Conservation (phyloP, 2,797 vertebrate species). For the Melanotaenia maccullochi region DNA sequence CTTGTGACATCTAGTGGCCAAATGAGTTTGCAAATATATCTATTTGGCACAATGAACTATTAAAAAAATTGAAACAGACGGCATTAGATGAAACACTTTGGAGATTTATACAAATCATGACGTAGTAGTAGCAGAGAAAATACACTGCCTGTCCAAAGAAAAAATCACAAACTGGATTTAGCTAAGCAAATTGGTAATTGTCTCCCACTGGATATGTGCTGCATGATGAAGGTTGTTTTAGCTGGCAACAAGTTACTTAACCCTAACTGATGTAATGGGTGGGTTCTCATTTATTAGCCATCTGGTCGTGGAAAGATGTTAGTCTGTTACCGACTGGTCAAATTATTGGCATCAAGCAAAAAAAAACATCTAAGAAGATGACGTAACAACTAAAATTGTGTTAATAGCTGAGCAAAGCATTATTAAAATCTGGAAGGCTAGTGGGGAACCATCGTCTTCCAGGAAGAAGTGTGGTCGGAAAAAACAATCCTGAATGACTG, state of each 20-base stretch:
- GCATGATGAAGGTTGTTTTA: background rate
- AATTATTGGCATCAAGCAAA: too few species aligned
- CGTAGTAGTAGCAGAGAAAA: background rate
- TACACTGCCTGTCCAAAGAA: too few species aligned
- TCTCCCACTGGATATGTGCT: background rate
- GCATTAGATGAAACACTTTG: background rate
- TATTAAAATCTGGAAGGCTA: too few species aligned
- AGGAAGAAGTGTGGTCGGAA: too few species aligned
- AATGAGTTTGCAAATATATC: background rate
- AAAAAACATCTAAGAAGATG: too few species aligned
- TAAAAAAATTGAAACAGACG: background rate
- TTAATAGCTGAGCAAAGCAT: too few species aligned
- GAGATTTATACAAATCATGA: background rate
- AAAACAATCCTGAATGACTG: too few species aligned
- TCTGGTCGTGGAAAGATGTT: background rate
- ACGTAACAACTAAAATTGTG: too few species aligned
- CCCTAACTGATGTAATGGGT: background rate
- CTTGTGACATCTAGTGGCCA: conserved; percentile 68
- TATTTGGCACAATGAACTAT: background rate
- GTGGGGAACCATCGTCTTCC: too few species aligned
- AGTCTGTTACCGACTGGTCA: background rate
- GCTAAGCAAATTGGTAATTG: background rate
- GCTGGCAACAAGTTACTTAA: background rate
- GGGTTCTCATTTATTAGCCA: background rate
- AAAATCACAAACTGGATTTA: too few species aligned